Evolutionary conservation across 2,888 invertebrate species (phyloP), one percentile per base, ranked within the genome.

Genomic region (Diachrysia chrysitis): DNA sequence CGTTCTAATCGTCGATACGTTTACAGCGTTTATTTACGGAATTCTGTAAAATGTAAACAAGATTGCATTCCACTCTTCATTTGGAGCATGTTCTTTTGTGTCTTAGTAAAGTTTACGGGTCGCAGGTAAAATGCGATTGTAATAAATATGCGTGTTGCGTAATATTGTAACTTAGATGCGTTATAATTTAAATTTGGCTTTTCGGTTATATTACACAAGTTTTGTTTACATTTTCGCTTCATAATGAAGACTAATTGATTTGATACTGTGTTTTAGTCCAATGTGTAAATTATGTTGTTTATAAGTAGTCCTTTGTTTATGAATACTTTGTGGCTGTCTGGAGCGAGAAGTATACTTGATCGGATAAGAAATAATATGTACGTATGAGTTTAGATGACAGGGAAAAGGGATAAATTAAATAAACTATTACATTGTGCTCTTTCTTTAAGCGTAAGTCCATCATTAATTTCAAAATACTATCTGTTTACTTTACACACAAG

Each of bases 1-100:
- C 73, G 76, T 78, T 78, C 73, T 79, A 80, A 78, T 75, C 67
- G 64, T 63, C 69, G 58, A 77, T 69, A 78, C 69, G 69, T 78
- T 72, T 70, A 74, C 66, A 58, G 57, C 51, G 73, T 71, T 69
- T 77, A 72, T 76, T 78, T 71, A 74, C 67, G 68, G 60, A 17
- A 66, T 78, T 76, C 60, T 69, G 60, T 75, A 63, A 71, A 70
- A 59, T 74, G 65, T 71, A 76, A 82, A 75, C 72, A 70, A 63
- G 46, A 42, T 62, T 35, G 51, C 55, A 68, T 71, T 71, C 63
- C 73, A 46, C n/a, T 65, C 25, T 66, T 23, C 42, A 37, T 29
- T 62, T 42, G 32, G 37, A 53, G 42, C n/a, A n/a, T 19, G 56
- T 63, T 46, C 25, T 25, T 64, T 37, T 29, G 51, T 62, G 56